Evolutionary conservation across 2,797 vertebrate species (phyloP).

Genomic region (Coregonus ussuriensis): DNA sequence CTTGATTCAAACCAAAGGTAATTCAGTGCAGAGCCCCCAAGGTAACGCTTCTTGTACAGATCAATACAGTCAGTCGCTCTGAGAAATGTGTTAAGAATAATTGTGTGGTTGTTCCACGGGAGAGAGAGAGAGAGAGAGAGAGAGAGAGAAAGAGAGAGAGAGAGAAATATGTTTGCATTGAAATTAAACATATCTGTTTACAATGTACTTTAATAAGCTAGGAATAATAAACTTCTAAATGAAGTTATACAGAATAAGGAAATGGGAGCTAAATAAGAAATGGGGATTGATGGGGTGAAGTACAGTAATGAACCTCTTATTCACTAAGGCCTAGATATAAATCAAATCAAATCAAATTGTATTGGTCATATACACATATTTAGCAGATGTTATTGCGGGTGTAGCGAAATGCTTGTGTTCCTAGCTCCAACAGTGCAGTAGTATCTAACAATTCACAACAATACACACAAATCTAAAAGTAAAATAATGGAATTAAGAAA

Average conservation of each 20-base stretch:
- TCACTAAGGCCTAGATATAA: not conserved
- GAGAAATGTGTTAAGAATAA: constrained; percentile 32
- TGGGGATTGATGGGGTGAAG: not conserved
- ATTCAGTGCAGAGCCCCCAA: too few relatives aligned
- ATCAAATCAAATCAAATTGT: too few relatives aligned
- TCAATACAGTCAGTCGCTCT: not conserved
- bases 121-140: constrained; percentile 11
- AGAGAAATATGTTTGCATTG: too few relatives aligned
- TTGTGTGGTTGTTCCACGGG: constrained; percentile 31
- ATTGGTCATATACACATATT: too few relatives aligned
- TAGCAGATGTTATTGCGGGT: too few relatives aligned
- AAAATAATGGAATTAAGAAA: too few relatives aligned
- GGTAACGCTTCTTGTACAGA: constrained; percentile 46
- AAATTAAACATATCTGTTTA: not conserved
- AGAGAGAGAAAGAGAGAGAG: not conserved
- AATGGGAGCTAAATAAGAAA: not conserved
- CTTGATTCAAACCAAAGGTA: constrained; percentile 45
- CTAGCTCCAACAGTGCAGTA: too few relatives aligned
- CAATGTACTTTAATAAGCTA: constrained; percentile 17
- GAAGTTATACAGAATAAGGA: not conserved
- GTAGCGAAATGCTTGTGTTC: too few relatives aligned
- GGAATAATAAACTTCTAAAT: constrained; percentile 27
- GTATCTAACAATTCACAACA: too few relatives aligned
- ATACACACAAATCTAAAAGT: too few relatives aligned
- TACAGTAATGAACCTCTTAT: not conserved